Base-by-base conservation (phyloP, 2,888 invertebrate species). In the Xestoiulus laeticollis region DNA sequence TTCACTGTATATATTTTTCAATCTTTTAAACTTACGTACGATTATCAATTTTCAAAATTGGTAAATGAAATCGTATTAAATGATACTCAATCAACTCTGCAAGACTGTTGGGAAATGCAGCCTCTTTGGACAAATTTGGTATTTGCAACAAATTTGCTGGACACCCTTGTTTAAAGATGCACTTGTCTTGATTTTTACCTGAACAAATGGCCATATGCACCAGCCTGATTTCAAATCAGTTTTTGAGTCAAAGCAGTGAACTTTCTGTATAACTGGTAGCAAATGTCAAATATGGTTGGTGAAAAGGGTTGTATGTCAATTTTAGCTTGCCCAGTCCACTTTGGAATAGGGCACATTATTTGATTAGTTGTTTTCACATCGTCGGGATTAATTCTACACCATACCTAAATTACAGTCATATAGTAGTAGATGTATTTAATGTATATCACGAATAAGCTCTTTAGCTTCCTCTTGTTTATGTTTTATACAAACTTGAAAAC, bases 281-380 rank as follows among this genome's bases (percentile, higher is more conserved):
- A 22, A 22, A 78, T 78, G 78, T 78, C 78, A n/a, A 59, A 6
- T 59, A 19, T n/a, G n/a, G 59, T 59, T 59, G 59, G n/a, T 59
- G n/a, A 59, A 59, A 59, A 59, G n/a, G 59, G 59, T n/a, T 59
- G n/a, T 59, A 59, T 59, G 59, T 59, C 48, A 78, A 14, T 30
- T 78, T 78, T 78, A 78, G 78, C 78, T 78, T 78, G 30, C 78
- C 78, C 78, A 78, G 12, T 85, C 26, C 85, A 38, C 44, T 22
- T 85, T 85, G 38, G 38, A 85, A 85, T 85, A 85, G 44, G 33
- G 85, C 85, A 85, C 33, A 85, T 85, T 85, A 85, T 85, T 44
- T 44, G 14, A 85, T 22, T 85, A 38, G 33, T 38, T 85, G 78
- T 78, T 30, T 78, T 22, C 30, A 30, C 22, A 78, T 78, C 78